phyloP scores from a whole-genome alignment of 1,140 invertebrate genomes.

The Coboldia fuscipes region DNA sequence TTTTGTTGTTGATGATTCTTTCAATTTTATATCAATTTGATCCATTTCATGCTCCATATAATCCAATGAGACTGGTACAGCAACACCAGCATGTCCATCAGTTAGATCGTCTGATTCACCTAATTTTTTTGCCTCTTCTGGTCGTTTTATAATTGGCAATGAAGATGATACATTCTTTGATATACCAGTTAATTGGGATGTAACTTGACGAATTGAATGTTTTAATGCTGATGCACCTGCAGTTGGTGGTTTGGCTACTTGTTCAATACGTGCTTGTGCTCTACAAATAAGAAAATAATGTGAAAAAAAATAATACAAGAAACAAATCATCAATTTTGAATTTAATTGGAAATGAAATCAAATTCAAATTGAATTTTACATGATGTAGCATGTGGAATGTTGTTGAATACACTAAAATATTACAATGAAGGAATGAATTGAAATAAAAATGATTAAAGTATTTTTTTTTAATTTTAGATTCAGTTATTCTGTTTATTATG shows the following conservation, averaged over 20 bases:
- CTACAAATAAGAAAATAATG: too few species aligned
- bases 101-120: constrained; percentile 11
- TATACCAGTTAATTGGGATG: neutral
- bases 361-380: too few species aligned
- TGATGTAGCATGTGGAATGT: too few species aligned
- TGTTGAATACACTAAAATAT: too few species aligned
- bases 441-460: too few species aligned
- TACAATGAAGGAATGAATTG: too few species aligned
- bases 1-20: constrained; percentile 31
- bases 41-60: constrained; percentile 24
- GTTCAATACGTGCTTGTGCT: neutral
- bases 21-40: constrained; percentile 12
- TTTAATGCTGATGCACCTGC: neutral
- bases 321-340: neutral
- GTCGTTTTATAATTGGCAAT: neutral
- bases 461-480: too few species aligned
- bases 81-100: constrained; percentile 26
- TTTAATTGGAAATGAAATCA: neutral
- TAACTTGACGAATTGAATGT: neutral
- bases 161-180: neutral
- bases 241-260: neutral
- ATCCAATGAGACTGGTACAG: constrained; percentile 29
- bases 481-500: too few species aligned
- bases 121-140: neutral
- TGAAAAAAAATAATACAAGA: neutral